Base-by-base conservation (phyloP, 2,797 vertebrate species). In the Poecile montanus region DNA sequence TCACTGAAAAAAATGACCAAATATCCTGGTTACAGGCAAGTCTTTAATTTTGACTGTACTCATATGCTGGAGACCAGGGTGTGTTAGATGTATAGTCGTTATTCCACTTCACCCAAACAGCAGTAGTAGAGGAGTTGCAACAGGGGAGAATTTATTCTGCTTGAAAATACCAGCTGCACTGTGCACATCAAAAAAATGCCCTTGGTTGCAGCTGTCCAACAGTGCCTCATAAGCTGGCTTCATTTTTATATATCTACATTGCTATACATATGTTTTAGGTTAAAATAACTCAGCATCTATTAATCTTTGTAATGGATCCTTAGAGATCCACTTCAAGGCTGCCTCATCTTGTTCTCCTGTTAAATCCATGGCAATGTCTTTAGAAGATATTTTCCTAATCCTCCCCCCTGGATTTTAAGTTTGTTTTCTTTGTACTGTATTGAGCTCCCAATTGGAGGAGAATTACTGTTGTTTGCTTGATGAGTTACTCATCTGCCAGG, bases 61-160 rank as follows among this genome's bases (percentile, higher is more conserved):
- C 4, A 30, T 19, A 34, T 0, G 0, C 16, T 57, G 38, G 34
- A 23, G 56, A 44, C 12, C 6, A 50, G 36, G 51, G 23, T 10
- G 17, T 73, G n/a, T 47, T 48, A 53, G 32, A 19, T 68, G 16
- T 6, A 23, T 8, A 56, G 16, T 50, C 48, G 36, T 44, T n/a
- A n/a, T 38, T 91, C 44, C 50, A 44, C 17, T 42, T 83, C 23
- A 66, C 32, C 16, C 30, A 36, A 76, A 34, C 21, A 51, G 36
- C 65, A 77, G 29, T 4, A 58, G 11, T 30, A 44, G 45, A 51
- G 50, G 14, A 72, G 11, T 61, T 90, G 60, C 25, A n/a, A 11
- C 45, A 29, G 42, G 23, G 47, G 29, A 66, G 26, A 70, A 73
- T 88, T 90, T 79, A 48, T 16, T 83, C 18, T 88, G 40, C 47